phyloP scores from a whole-genome alignment of 2,797 vertebrate genomes.

The Clamator glandarius region DNA sequence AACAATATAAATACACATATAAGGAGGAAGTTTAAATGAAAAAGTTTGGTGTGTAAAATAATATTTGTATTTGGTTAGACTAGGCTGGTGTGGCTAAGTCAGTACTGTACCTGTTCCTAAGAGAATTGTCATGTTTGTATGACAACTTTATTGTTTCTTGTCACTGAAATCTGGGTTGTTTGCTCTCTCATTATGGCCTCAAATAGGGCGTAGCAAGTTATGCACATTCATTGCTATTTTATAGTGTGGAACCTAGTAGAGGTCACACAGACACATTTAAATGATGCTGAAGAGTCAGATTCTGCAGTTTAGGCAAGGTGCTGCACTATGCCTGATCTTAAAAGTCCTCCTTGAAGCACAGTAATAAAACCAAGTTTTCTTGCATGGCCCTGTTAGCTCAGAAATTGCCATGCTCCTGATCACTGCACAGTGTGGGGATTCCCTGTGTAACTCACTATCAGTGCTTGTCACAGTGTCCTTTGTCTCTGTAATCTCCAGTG shows the following conservation, averaged over 20 bases:
- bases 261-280: background rate
- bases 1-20: background rate
- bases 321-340: background rate
- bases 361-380: background rate
- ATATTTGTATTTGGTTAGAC: background rate
- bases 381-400: background rate
- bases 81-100: background rate
- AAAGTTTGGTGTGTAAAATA: background rate
- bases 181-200: background rate
- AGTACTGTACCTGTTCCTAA: background rate
- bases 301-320: background rate
- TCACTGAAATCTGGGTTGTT: background rate
- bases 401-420: background rate
- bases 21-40: conserved; percentile 39
- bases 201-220: background rate
- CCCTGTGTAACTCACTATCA: background rate
- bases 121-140: background rate
- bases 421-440: background rate
- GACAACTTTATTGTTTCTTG: background rate
- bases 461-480: background rate
- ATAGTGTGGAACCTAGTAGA: background rate
- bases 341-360: fast-evolving
- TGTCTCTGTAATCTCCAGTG: background rate
- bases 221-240: background rate
- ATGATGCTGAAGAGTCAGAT: background rate